These are phyloP conservation scores for Ophiothrix spiculata DNA, from an alignment of 35 echinoderm and acorn worm species.

Conservation along the genomic window DNA sequence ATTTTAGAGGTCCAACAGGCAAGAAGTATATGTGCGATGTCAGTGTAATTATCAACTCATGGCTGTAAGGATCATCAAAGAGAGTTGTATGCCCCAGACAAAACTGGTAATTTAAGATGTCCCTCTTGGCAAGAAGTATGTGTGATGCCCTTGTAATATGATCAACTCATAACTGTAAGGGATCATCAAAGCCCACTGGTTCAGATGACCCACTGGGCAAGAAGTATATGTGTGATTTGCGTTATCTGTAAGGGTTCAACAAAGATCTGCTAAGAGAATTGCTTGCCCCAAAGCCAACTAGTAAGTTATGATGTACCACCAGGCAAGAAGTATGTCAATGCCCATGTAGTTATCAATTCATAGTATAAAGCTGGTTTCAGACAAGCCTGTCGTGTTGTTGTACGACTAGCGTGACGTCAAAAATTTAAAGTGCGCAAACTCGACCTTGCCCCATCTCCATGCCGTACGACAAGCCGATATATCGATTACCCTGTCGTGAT, in stretches of 20 bases:
- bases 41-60: slow-evolving; percentile 97
- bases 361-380: too few species aligned
- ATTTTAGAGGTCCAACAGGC: too few species aligned
- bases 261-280: too few species aligned
- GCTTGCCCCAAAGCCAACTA: slow-evolving; percentile 96
- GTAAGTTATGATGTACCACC: slow-evolving; percentile 44
- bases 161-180: slow-evolving; percentile 94
- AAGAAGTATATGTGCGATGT: slow-evolving; percentile 99
- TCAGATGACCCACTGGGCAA: background rate
- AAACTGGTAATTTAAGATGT: slow-evolving; percentile 75
- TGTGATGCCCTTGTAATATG: slow-evolving; percentile 95
- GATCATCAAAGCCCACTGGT: slow-evolving; percentile 88
- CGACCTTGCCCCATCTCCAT: too few species aligned
- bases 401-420: too few species aligned
- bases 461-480: too few species aligned
- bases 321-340: too few species aligned
- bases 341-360: slow-evolving; percentile 93
- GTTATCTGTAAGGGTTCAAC: too few species aligned
- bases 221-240: too few species aligned
- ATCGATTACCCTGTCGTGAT: too few species aligned
- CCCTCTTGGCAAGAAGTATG: slow-evolving; percentile 93
- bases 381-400: too few species aligned
- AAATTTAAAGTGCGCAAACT: too few species aligned
- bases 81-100: slow-evolving; percentile 91
- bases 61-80: slow-evolving; percentile 90